phyloP scores from a whole-genome alignment of 2,797 vertebrate species.

The Bradypus variegatus region DNA sequence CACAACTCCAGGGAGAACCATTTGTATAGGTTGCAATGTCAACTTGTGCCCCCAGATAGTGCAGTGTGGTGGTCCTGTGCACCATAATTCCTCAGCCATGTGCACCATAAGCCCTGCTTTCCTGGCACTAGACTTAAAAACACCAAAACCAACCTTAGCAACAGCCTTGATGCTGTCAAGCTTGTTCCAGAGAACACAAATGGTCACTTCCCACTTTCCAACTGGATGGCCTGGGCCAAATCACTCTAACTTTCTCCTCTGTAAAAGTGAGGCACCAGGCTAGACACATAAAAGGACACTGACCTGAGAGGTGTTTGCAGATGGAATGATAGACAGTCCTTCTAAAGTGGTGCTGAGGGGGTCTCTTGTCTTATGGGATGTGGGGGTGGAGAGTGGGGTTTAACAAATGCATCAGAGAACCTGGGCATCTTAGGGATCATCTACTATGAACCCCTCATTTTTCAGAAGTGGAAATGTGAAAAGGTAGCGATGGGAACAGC shows the following conservation, averaged over 20 bases:
- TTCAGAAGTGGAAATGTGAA: neutral
- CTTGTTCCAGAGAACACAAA: neutral
- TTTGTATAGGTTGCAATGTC: neutral
- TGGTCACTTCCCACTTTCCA: neutral
- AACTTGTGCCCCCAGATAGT: neutral
- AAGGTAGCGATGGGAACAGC: neutral
- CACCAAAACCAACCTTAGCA: neutral
- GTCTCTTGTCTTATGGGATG: neutral
- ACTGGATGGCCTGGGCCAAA: neutral
- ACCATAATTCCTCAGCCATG: neutral
- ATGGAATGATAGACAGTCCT: neutral
- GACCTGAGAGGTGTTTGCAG: neutral
- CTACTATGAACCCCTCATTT: neutral
- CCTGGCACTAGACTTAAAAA: neutral
- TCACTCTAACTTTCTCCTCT: neutral
- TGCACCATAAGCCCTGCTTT: neutral
- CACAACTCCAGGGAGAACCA: neutral
- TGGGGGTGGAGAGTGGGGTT: neutral
- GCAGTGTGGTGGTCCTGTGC: fast-evolving
- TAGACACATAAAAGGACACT: neutral
- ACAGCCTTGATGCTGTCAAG: neutral
- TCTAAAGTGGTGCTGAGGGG: no score
- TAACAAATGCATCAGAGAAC: neutral
- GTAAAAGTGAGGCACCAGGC: neutral
- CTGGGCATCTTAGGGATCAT: neutral